phyloP scores from a whole-genome alignment of 1,140 invertebrate species.

The Achatina immaculata region DNA sequence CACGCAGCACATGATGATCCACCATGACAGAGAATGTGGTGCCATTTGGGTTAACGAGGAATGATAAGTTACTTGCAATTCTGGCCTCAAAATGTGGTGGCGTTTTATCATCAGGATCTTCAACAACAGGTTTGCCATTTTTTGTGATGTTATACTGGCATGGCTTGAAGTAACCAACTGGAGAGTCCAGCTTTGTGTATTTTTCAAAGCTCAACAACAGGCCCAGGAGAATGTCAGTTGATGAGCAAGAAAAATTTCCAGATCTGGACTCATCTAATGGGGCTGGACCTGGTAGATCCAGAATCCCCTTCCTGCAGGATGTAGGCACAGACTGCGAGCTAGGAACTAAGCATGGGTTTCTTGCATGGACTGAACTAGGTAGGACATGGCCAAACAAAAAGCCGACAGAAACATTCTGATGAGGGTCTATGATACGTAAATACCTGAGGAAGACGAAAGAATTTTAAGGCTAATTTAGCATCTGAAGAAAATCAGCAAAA shows the following conservation, averaged over 20 bases:
- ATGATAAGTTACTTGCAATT: constrained; percentile 36
- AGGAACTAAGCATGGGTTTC: neutral
- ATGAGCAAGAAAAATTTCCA: constrained; percentile 20
- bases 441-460: constrained; percentile 37
- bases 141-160: constrained; percentile 41
- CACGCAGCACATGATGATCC: constrained; percentile 39
- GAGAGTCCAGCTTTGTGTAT: constrained; percentile 1
- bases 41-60: constrained; percentile 39
- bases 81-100: constrained; percentile 51
- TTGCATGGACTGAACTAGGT: neutral
- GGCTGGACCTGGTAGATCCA: neutral
- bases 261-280: neutral
- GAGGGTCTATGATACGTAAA: constrained; percentile 32
- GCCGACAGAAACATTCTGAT: constrained; percentile 42
- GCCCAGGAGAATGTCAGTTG: constrained; percentile 20
- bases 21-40: constrained; percentile 49
- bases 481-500: no score
- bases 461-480: no score
- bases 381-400: constrained; percentile 55
- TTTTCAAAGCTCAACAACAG: constrained; percentile 17
- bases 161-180: constrained; percentile 32
- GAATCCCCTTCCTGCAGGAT: neutral
- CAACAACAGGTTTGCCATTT: constrained; percentile 45
- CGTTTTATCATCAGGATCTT: constrained; percentile 49
- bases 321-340: neutral